Conservation (phyloP, 1,140 invertebrate genomes). For the Plodia interpunctella region DNA sequence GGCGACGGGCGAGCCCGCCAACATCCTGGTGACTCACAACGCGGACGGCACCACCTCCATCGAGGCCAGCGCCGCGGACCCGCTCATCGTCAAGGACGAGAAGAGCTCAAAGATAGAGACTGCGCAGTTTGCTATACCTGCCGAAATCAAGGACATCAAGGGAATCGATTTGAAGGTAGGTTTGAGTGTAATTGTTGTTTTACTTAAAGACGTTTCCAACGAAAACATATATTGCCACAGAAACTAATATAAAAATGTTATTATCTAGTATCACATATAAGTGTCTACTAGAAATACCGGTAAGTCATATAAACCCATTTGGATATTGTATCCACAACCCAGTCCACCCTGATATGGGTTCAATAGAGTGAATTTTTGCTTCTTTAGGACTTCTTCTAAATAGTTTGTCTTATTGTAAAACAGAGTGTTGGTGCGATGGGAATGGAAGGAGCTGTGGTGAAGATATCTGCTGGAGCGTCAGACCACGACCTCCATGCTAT, state of each 20-base stretch:
- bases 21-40: constrained; percentile 73
- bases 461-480: constrained; percentile 82
- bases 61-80: constrained; percentile 58
- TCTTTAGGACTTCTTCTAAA: too few relatives aligned
- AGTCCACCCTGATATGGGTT: too few relatives aligned
- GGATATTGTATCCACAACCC: too few relatives aligned
- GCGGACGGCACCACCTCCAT: constrained; percentile 73
- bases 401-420: constrained; percentile 11
- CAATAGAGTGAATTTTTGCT: neutral
- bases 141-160: constrained; percentile 72
- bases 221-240: neutral
- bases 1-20: constrained; percentile 64
- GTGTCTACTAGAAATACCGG: too few relatives aligned
- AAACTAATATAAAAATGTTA: too few relatives aligned
- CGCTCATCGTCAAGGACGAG: constrained; percentile 63
- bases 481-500: constrained; percentile 86
- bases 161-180: constrained; percentile 69
- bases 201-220: too few relatives aligned
- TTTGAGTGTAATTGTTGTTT: constrained; percentile 1
- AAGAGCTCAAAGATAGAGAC: constrained; percentile 61
- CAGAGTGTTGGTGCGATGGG: constrained; percentile 76
- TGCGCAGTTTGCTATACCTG: constrained; percentile 64
- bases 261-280: too few relatives aligned
- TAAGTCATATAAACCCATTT: too few relatives aligned
- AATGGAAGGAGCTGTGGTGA: constrained; percentile 86